Evolutionary conservation across 2,888 invertebrate genomes (phyloP).

Genomic region (Dryobotodes eremita): DNA sequence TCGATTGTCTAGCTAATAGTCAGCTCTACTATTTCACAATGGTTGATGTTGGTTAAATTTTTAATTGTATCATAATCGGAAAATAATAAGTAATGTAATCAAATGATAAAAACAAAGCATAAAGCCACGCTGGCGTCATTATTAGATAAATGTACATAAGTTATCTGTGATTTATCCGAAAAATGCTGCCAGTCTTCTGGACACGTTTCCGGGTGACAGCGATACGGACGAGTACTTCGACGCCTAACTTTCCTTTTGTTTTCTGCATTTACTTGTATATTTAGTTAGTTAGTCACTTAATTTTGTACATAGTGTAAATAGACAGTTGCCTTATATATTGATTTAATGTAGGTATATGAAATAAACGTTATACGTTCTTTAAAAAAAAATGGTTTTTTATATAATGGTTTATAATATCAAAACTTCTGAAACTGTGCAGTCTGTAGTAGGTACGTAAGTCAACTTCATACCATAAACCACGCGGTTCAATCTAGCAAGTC

Average conservation of each 20-base stretch:
- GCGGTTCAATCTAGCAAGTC: constrained; percentile 26
- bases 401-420: background rate
- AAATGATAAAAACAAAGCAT: background rate
- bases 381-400: background rate
- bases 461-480: constrained; percentile 20
- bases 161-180: background rate
- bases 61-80: background rate
- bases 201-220: background rate
- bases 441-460: background rate
- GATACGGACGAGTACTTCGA: background rate
- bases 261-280: background rate
- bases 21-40: background rate
- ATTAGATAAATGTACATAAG: background rate
- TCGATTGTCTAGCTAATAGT: background rate
- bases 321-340: background rate
- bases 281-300: background rate
- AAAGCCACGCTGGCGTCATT: background rate
- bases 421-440: constrained; percentile 1
- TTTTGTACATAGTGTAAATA: background rate
- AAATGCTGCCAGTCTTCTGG: background rate
- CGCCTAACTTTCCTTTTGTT: background rate
- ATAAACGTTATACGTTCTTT: background rate
- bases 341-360: background rate
- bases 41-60: background rate
- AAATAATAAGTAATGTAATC: background rate